These are phyloP conservation scores for Mirza zaza DNA, from an alignment of 2,113 vertebrate species.

Conservation along the genomic window DNA sequence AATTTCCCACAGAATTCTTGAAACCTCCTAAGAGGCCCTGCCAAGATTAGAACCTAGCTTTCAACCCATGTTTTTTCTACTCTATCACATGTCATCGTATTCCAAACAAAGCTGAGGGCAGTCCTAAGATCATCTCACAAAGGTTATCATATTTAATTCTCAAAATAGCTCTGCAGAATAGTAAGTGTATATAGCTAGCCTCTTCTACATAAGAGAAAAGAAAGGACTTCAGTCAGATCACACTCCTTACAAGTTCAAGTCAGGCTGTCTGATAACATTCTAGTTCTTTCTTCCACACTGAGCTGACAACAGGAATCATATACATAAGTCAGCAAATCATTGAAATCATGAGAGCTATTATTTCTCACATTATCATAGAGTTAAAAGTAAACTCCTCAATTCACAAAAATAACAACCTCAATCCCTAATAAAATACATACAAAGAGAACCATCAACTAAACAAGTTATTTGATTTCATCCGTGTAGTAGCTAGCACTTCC, in stretches of 20 bases:
- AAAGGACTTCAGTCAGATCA: neutral
- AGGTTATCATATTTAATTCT: neutral
- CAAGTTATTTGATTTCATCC: neutral
- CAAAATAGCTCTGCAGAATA: neutral
- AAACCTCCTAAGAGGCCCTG: neutral
- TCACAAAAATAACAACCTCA: neutral
- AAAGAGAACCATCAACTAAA: neutral
- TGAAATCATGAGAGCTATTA: neutral
- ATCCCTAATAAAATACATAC: neutral
- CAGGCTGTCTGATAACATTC: neutral
- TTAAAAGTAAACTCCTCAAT: neutral
- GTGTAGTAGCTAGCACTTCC: neutral
- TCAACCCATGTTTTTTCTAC: neutral
- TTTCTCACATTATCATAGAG: neutral
- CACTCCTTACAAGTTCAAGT: neutral
- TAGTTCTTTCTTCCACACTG: neutral
- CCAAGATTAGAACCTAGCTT: neutral
- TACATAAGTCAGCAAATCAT: neutral
- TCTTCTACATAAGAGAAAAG: neutral
- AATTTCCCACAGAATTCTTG: neutral
- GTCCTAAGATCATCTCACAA: neutral
- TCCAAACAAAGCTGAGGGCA: neutral
- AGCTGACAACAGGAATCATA: neutral
- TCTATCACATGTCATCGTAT: neutral
- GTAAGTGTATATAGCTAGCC: neutral